Evolutionary conservation across 2,888 invertebrate species (phyloP), one percentile per base, ranked within the genome.

Genomic region (Agrotis clavis): DNA sequence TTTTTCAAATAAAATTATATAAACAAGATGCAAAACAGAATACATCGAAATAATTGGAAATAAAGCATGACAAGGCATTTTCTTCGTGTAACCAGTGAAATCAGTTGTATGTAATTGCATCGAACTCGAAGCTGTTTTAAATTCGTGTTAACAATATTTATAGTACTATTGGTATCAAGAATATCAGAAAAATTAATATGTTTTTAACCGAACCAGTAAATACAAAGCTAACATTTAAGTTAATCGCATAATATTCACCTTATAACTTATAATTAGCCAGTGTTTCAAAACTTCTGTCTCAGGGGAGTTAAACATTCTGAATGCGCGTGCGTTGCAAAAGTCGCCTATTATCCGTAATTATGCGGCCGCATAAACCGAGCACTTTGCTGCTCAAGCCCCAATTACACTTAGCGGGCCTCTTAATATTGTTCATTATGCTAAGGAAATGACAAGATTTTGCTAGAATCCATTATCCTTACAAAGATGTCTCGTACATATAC

Each of bases 341-440:
- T 92, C 91, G 88, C 92, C 94, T 94, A 95, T 95, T 95, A 95
- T 91, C 91, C 86, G 90, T 92, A 95, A 96, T 96, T 95, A 96
- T 93, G 92, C 90, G 92, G 93, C 93, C 92, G 92, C 94, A 92
- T 95, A 94, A 94, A 92, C 92, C 90, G 92, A 92, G 91, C 93
- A 93, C 91, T 94, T 93, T 90, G 92, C 93, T 93, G 92, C 90
- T 90, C 92, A 89, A 90, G 90, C 90, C 90, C 92, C 94, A 94
- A 94, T 95, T 94, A 94, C 90, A 92, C 92, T 93, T 93, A 93
- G 92, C 91, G 90, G 91, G 86, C 87, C 91, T 93, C 93, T 94
- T 94, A 95, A 94, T 95, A 94, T 95, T 93, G 92, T 95, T 94
- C 93, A 95, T 95, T 94, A 94, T 92, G 90, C 88, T 92, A 92